These are phyloP conservation scores for Panagrolaimus sp. DNA, from an alignment of 1,140 invertebrate species.

Conservation along the genomic window DNA sequence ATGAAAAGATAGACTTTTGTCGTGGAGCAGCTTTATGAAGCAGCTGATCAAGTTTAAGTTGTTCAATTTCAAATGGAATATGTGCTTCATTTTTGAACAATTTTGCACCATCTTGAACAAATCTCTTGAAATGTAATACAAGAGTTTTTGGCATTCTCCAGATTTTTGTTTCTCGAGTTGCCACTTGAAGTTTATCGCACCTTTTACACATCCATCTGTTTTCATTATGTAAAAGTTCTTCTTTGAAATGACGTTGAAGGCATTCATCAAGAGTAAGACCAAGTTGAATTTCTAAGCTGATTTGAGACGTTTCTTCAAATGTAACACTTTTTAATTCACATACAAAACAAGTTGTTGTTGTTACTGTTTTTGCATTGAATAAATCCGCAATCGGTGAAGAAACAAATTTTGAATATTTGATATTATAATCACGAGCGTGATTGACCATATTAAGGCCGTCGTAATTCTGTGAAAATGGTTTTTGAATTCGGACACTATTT, in stretches of 20 bases:
- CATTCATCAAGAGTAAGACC: conserved; percentile 22
- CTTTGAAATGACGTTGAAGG: conserved; percentile 24
- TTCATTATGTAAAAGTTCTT: conserved; percentile 19
- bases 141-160: conserved; percentile 29
- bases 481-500: conserved; percentile 24
- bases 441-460: conserved; percentile 28
- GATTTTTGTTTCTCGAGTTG: conserved; percentile 34
- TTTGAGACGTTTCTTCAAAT: conserved; percentile 29
- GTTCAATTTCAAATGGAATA: conserved; percentile 28
- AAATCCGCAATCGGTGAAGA: conserved; percentile 42
- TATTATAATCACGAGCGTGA: conserved; percentile 34
- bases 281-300: conserved; percentile 24
- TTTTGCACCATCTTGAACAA: conserved; percentile 28
- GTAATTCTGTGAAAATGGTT: conserved; percentile 44
- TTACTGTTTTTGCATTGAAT: conserved; percentile 32
- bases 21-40: too few species aligned
- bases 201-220: conserved; percentile 28
- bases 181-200: conserved; percentile 22
- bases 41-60: too few species aligned
- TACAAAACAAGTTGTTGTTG: conserved; percentile 16
- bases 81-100: conserved; percentile 41
- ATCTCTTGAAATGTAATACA: conserved; percentile 42
- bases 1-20: too few species aligned
- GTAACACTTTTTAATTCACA: conserved; percentile 21
- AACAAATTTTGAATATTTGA: conserved; percentile 26